Percentiles rank a stretch among this genome's conserved stretches.
These are phyloP conservation scores for Amphiprion percula DNA, from an alignment of 2,113 vertebrate species.

Conservation along the genomic window DNA sequence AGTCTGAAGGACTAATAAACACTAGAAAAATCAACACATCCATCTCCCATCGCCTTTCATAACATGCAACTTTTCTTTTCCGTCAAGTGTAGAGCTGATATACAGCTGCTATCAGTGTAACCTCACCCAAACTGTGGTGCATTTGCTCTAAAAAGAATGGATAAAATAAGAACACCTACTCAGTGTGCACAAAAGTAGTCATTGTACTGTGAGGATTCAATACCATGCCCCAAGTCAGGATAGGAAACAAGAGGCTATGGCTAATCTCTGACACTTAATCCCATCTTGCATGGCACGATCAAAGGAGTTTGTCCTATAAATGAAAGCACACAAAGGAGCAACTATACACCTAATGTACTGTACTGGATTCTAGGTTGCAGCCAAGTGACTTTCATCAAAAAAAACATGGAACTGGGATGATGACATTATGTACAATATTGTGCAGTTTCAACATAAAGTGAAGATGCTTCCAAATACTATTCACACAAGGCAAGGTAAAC, in stretches of 20 bases:
- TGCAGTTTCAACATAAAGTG: background rate
- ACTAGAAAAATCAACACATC: conserved; percentile 16
- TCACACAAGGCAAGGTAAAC: no score
- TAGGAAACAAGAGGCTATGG: conserved; percentile 41
- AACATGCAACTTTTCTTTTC: background rate
- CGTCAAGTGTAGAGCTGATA: conserved; percentile 10
- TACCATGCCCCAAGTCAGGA: conserved; percentile 36
- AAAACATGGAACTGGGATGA: background rate
- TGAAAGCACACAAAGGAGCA: conserved; percentile 35
- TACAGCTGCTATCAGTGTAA: conserved; percentile 21
- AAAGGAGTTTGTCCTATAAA: conserved; percentile 38
- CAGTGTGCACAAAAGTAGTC: conserved; percentile 30
- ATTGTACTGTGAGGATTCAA: conserved; percentile 45
- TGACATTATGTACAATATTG: background rate
- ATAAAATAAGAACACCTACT: conserved; percentile 45
- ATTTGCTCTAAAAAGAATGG: conserved; percentile 15
- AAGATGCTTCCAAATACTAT: background rate
- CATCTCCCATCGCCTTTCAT: conserved; percentile 13
- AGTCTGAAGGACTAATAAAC: conserved; percentile 8
- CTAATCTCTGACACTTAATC: conserved; percentile 54
- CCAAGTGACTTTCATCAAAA: conserved; percentile 9
- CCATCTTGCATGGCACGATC: conserved; percentile 24
- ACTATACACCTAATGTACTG: conserved; percentile 3
- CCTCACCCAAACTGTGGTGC: conserved; percentile 4
- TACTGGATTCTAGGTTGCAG: conserved; percentile 19